These are phyloP conservation scores for Gryllus longicercus DNA, from an alignment of 2,888 invertebrate genomes.

Conservation along the genomic window DNA sequence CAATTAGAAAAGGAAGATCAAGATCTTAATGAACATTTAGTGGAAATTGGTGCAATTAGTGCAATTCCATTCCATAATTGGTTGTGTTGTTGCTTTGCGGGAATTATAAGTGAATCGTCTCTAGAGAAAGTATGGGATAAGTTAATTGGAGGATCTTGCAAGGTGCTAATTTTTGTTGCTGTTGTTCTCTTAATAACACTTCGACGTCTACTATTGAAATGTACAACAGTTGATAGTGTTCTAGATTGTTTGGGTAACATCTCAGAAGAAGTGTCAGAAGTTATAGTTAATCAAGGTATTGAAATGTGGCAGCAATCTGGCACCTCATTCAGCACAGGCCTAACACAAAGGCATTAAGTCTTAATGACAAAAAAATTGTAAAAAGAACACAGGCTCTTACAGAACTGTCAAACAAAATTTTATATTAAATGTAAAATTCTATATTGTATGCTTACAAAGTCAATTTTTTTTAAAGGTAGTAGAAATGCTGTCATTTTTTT, in stretches of 20 bases:
- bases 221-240: conserved; percentile 58
- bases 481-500: too few species aligned
- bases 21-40: conserved; percentile 65
- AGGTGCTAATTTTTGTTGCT: conserved; percentile 75
- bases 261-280: conserved; percentile 74
- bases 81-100: conserved; percentile 81
- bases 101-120: conserved; percentile 71
- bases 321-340: conserved; percentile 44
- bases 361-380: too few species aligned
- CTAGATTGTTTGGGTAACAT: conserved; percentile 55
- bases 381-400: too few species aligned
- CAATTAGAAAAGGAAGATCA: conserved; percentile 76
- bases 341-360: background rate
- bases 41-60: conserved; percentile 61
- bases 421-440: too few species aligned
- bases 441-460: too few species aligned
- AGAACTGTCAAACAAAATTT: too few species aligned
- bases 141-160: conserved; percentile 77
- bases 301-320: conserved; percentile 83
- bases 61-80: conserved; percentile 68
- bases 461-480: too few species aligned
- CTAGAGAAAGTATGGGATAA: conserved; percentile 86
- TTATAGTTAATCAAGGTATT: conserved; percentile 79
- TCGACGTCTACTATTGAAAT: conserved; percentile 62
- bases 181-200: conserved; percentile 69